These are phyloP conservation scores for Archocentrus centrarchus DNA, from an alignment of 2,113 vertebrate genomes.

Conservation along the genomic window DNA sequence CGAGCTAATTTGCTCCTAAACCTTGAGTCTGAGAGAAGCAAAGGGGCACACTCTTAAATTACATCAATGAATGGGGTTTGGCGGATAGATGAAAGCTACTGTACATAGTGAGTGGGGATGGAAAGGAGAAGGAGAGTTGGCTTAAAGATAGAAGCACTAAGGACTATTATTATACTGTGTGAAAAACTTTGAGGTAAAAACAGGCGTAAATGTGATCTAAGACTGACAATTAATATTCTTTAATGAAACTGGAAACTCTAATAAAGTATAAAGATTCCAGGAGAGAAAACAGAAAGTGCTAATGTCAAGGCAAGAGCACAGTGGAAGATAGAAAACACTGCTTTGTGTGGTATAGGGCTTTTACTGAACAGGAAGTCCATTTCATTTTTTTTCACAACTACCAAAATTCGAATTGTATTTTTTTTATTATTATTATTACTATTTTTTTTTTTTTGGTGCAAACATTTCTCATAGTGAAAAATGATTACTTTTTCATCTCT, in stretches of 20 bases:
- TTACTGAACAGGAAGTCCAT: not conserved
- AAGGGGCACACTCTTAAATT: slow-evolving; percentile 78
- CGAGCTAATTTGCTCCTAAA: slow-evolving; percentile 82
- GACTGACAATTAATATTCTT: not conserved
- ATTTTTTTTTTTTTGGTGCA: not conserved
- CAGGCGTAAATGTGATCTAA: slow-evolving; percentile 3
- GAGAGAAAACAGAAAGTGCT: not conserved
- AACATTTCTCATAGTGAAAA: slow-evolving; percentile 14
- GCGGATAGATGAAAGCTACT: slow-evolving; percentile 30
- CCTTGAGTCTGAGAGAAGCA: slow-evolving; percentile 76
- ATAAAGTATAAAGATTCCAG: slow-evolving; percentile 1
- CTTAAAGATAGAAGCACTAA: slow-evolving; percentile 23
- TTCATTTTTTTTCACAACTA: not conserved
- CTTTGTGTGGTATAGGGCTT: not conserved
- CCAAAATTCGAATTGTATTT: slow-evolving; percentile 3
- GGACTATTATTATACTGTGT: slow-evolving; percentile 30
- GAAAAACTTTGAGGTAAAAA: slow-evolving; percentile 31
- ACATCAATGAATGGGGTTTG: slow-evolving; percentile 70
- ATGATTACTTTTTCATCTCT: slow-evolving; percentile 16
- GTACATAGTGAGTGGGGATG: not conserved
- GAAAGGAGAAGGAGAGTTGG: slow-evolving; percentile 7
- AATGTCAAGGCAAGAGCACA: not conserved
- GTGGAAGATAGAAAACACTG: not conserved
- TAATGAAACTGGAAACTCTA: not conserved
- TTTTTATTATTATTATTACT: not conserved